Conservation (phyloP, 2,113 vertebrate species). For the Thryonomys swinderianus region DNA sequence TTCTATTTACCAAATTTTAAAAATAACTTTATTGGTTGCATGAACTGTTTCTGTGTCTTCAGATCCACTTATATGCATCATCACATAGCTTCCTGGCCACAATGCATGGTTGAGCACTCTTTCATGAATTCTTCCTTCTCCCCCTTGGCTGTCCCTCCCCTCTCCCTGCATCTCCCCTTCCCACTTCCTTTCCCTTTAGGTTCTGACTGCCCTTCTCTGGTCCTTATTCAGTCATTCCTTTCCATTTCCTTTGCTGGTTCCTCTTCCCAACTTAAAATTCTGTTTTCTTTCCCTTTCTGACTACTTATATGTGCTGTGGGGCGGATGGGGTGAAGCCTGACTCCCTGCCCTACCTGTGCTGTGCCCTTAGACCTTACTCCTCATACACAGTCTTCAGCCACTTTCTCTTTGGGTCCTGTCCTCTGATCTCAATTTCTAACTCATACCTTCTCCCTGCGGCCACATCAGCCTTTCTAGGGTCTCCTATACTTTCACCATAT, state of each 20-base stretch:
- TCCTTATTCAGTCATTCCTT: not conserved
- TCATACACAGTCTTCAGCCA: accelerated
- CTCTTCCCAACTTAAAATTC: not conserved
- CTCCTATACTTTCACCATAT: not conserved
- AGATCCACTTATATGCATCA: not conserved
- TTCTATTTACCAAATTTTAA: not conserved
- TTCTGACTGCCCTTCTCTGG: not conserved
- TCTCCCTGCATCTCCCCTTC: too few relatives aligned
- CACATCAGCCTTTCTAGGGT: not conserved
- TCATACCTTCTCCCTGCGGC: not conserved
- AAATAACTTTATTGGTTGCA: not conserved
- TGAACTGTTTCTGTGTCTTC: not conserved
- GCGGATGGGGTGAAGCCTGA: not conserved
- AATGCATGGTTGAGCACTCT: not conserved
- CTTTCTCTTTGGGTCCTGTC: not conserved
- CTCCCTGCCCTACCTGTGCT: too few relatives aligned
- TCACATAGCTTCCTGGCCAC: not conserved
- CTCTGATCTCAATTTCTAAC: not conserved
- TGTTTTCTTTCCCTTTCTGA: not conserved
- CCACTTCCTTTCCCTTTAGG: not conserved
- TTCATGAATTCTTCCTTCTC: not conserved
- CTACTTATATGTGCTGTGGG: not conserved
- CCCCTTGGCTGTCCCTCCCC: not conserved
- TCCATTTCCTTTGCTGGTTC: not conserved
- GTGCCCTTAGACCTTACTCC: not conserved